These are phyloP conservation scores for Dasypus novemcinctus DNA, from an alignment of 2,113 vertebrate genomes.

Conservation along the genomic window DNA sequence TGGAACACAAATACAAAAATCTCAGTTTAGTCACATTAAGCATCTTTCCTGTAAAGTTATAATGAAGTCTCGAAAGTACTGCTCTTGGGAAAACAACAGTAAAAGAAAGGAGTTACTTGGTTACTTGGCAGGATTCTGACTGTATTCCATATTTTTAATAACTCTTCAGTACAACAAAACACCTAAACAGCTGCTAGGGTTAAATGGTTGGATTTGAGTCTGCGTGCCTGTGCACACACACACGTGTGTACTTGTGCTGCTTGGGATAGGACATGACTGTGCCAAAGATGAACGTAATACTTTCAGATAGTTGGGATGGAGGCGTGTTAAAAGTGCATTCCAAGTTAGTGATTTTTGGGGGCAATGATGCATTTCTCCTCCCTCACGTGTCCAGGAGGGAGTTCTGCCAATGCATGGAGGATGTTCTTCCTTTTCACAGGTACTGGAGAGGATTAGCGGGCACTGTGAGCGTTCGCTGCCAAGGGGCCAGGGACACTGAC, in stretches of 20 bases:
- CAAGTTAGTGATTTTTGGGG: not conserved
- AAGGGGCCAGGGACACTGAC: not conserved
- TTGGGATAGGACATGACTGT: not conserved
- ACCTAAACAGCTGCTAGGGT: not conserved
- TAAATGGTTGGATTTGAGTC: not conserved
- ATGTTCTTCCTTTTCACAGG: not conserved
- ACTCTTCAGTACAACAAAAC: not conserved
- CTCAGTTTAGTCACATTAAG: not conserved
- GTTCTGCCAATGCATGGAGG: fast-evolving
- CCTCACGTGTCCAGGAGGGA: not conserved
- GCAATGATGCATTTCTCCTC: not conserved
- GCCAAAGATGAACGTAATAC: fast-evolving
- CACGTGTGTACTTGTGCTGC: too few species aligned
- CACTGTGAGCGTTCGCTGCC: not conserved
- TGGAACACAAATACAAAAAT: not conserved
- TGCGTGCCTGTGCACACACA: not conserved
- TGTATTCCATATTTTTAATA: not conserved
- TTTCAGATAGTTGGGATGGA: not conserved
- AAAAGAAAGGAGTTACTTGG: not conserved
- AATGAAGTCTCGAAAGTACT: not conserved
- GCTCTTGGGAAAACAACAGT: not conserved
- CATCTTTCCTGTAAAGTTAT: not conserved
- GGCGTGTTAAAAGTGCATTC: too few species aligned
- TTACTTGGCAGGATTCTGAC: not conserved
- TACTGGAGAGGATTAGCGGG: not conserved